Conservation (phyloP, 2,888 invertebrate genomes). For the Diarsia mendica region DNA sequence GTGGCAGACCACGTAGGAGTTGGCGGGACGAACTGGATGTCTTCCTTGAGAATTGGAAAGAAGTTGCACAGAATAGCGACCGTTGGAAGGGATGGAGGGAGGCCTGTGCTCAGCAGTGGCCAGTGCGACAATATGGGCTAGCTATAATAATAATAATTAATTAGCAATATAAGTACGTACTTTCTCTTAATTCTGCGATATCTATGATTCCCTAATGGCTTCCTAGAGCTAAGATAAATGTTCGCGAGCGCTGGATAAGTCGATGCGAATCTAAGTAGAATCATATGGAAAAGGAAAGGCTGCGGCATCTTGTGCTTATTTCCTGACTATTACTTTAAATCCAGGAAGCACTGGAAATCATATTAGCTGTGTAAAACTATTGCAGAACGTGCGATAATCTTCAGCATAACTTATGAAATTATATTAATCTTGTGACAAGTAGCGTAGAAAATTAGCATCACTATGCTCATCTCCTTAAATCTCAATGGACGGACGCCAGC, state of each 20-base stretch:
- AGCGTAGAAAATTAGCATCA: background rate
- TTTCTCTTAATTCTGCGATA: background rate
- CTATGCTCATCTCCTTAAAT: background rate
- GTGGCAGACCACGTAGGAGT: no score
- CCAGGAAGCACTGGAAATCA: conserved; percentile 25
- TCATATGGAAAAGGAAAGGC: conserved; percentile 26
- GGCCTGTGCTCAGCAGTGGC: no score
- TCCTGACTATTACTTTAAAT: conserved; percentile 36
- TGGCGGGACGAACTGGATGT: no score
- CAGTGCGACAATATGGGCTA: no score
- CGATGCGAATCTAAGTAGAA: conserved; percentile 31
- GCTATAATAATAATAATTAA: no score
- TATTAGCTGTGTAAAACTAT: background rate
- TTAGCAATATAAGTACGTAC: no score
- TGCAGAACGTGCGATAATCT: background rate
- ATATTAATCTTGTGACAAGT: background rate
- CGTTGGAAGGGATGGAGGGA: no score
- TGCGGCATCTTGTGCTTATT: conserved; percentile 8
- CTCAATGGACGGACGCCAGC: background rate
- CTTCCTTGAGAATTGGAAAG: no score
- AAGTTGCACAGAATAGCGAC: no score
- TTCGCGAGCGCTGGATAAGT: conserved; percentile 4
- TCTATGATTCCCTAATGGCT: conserved; percentile 26
- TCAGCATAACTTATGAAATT: background rate
- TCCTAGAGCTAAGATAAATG: conserved; percentile 43